Conservation (phyloP, 2,797 vertebrate genomes). For the Myotis planiceps region DNA sequence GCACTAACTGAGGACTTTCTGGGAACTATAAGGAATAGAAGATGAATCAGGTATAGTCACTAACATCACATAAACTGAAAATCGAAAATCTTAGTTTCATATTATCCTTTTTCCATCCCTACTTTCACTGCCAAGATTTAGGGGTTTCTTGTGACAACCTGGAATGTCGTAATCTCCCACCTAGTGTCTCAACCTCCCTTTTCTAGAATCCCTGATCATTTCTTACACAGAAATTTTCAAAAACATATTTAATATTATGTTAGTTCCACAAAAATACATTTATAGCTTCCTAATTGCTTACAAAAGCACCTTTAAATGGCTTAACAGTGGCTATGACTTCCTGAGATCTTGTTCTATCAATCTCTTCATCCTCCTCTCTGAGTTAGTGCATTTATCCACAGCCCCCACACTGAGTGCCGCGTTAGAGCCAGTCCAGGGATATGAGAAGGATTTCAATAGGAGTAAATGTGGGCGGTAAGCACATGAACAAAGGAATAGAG, state of each 20-base stretch:
- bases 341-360: neutral
- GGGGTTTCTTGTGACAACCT: neutral
- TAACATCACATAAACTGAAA: neutral
- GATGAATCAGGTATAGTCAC: neutral
- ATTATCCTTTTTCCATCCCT: neutral
- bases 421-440: neutral
- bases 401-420: neutral
- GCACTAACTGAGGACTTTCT: neutral
- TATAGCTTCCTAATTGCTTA: neutral
- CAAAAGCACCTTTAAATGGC: neutral
- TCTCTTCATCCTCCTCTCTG: neutral
- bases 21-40: neutral
- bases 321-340: neutral
- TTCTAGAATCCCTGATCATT: constrained; percentile 19
- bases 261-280: neutral
- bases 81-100: neutral
- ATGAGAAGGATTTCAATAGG: neutral
- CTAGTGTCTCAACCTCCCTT: neutral
- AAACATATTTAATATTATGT: neutral
- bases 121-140: neutral
- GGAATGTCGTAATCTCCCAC: neutral
- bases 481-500: neutral
- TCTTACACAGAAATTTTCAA: neutral
- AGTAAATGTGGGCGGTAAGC: neutral
- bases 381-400: neutral